These are phyloP conservation scores for Stegastes partitus DNA, from an alignment of 2,113 vertebrate genomes.

Conservation along the genomic window DNA sequence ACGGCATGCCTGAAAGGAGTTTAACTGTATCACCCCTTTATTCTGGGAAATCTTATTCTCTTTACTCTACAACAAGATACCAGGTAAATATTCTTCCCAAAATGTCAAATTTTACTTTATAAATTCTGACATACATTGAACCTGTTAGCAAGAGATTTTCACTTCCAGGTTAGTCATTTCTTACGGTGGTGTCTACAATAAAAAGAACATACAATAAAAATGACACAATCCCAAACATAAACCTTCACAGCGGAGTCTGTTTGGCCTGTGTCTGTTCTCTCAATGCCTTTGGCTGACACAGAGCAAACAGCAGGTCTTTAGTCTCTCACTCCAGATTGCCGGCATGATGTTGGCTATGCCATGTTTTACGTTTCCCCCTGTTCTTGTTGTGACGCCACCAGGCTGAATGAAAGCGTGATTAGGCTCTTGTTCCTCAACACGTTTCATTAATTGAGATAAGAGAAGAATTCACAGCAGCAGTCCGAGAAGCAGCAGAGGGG, in stretches of 20 bases:
- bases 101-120: not conserved
- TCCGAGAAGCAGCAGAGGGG: conserved; percentile 26
- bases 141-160: not conserved
- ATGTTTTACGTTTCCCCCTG: conserved; percentile 45
- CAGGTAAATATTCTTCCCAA: too few species aligned
- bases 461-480: conserved; percentile 31
- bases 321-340: conserved; percentile 78
- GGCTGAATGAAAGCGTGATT: conserved; percentile 63
- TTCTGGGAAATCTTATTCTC: too few species aligned
- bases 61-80: too few species aligned
- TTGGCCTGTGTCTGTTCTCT: conserved; percentile 46
- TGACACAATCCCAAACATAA: conserved; percentile 17
- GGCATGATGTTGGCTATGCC: conserved; percentile 45
- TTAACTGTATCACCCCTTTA: not conserved
- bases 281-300: conserved; percentile 64
- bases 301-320: conserved; percentile 68
- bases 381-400: conserved; percentile 58
- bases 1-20: too few species aligned
- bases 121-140: too few species aligned
- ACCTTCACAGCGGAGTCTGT: conserved; percentile 11
- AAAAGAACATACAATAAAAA: conserved; percentile 5
- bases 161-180: conserved; percentile 2
- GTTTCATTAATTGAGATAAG: conserved; percentile 42
- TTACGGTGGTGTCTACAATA: not conserved
- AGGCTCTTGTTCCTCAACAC: conserved; percentile 56